phyloP scores from a whole-genome alignment of 1,140 invertebrate genomes.

The Muscidifurax raptorellus region DNA sequence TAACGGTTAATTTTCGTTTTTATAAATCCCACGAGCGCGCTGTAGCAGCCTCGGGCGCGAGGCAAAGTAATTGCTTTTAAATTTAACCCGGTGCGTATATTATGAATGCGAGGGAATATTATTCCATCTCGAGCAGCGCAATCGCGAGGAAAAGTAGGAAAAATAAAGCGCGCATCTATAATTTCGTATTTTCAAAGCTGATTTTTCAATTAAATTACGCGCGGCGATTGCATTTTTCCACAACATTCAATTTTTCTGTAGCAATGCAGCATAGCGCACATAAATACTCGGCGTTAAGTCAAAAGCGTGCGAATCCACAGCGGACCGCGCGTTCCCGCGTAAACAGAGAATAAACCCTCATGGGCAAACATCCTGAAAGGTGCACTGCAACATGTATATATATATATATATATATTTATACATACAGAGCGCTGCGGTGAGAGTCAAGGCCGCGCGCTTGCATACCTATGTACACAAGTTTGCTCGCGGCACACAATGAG shows the following conservation, averaged over 20 bases:
- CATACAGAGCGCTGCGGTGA: too few species aligned
- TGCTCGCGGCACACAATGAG: conserved; percentile 8
- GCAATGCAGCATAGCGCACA: background rate
- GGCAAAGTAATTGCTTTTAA: background rate
- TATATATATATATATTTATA: too few species aligned
- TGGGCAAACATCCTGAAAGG: conserved; percentile 17
- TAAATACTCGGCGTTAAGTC: background rate
- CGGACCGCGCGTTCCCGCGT: background rate
- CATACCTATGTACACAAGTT: conserved; percentile 16
- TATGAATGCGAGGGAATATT: too few species aligned
- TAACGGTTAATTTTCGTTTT: background rate
- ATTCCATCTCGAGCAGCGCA: too few species aligned
- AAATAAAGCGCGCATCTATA: too few species aligned
- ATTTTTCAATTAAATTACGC: too few species aligned
- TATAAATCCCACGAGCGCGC: background rate
- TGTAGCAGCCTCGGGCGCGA: background rate
- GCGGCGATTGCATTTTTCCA: too few species aligned
- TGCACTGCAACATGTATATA: background rate
- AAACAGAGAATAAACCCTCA: background rate
- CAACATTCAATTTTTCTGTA: background rate
- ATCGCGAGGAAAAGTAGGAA: too few species aligned
- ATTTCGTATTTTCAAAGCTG: too few species aligned
- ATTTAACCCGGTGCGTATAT: background rate
- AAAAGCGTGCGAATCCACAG: background rate
- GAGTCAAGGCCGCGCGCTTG: background rate